phyloP scores from a whole-genome alignment of 2,888 invertebrate species.

The Conomelus anceps region DNA sequence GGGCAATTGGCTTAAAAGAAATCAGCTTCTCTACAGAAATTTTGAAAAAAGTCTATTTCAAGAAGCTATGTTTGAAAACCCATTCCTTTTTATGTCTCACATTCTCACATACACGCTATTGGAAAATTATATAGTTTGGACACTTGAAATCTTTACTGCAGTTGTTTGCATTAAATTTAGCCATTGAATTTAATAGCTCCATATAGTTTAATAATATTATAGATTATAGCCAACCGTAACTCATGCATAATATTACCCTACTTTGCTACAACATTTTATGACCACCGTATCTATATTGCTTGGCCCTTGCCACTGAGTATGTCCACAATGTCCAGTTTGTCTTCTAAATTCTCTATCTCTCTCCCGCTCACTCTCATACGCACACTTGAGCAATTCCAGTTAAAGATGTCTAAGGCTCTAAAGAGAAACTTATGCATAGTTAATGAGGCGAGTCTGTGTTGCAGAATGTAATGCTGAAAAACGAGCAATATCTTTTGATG shows the following conservation, averaged over 20 bases:
- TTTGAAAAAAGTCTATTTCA: not conserved
- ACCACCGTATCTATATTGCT: not conserved
- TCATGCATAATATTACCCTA: not conserved
- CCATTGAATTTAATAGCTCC: not conserved
- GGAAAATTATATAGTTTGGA: not conserved
- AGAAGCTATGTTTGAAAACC: not conserved
- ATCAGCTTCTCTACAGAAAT: not conserved
- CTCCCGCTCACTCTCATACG: not conserved
- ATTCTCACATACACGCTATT: too few species aligned
- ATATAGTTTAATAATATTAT: not conserved
- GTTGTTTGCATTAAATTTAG: not conserved
- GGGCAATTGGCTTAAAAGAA: too few species aligned
- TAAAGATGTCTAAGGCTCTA: not conserved
- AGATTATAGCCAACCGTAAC: not conserved
- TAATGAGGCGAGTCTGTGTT: not conserved
- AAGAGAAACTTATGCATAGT: not conserved
- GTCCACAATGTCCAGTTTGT: not conserved
- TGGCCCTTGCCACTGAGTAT: not conserved
- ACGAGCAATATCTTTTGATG: not conserved
- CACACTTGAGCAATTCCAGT: not conserved
- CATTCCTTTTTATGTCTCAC: not conserved
- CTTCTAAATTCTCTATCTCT: not conserved
- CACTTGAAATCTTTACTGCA: not conserved
- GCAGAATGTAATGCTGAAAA: not conserved
- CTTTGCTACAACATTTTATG: not conserved